Conservation (phyloP, 2,888 invertebrate species). For the Melitaea athalia region DNA sequence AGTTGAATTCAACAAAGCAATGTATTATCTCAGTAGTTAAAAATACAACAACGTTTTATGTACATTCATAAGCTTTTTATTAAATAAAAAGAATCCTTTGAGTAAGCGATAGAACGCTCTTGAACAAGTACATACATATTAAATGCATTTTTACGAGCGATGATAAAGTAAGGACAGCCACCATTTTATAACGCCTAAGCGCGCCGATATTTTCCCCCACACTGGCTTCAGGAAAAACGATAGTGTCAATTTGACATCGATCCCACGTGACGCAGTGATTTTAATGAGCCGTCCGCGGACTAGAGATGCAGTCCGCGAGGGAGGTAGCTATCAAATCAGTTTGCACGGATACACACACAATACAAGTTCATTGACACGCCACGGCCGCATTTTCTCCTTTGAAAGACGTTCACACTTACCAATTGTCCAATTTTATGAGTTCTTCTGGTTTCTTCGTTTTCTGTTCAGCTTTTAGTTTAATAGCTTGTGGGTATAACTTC, state of each 20-base stretch:
- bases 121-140: conserved; percentile 59
- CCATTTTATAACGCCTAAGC: conserved; percentile 83
- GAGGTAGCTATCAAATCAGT: conserved; percentile 84
- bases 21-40: conserved; percentile 57
- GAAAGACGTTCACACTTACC: conserved; percentile 88
- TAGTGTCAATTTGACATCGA: conserved; percentile 86
- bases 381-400: conserved; percentile 83
- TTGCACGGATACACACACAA: conserved; percentile 84
- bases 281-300: conserved; percentile 85
- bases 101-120: conserved; percentile 48
- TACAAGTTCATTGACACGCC: conserved; percentile 84
- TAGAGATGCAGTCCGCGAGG: conserved; percentile 85
- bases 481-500: conserved; percentile 94
- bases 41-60: conserved; percentile 56
- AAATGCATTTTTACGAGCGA: conserved; percentile 65
- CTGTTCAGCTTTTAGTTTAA: conserved; percentile 94
- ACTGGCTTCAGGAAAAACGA: conserved; percentile 81
- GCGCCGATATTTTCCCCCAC: conserved; percentile 78
- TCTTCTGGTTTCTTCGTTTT: conserved; percentile 97
- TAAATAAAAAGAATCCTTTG: conserved; percentile 51
- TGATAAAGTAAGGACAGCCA: conserved; percentile 75
- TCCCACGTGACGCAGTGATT: conserved; percentile 88
- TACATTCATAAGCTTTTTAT: conserved; percentile 51
- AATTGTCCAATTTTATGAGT: conserved; percentile 96
- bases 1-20: conserved; percentile 75